phyloP scores from a whole-genome alignment of 2,113 vertebrate genomes.

The Sigmodon hispidus region DNA sequence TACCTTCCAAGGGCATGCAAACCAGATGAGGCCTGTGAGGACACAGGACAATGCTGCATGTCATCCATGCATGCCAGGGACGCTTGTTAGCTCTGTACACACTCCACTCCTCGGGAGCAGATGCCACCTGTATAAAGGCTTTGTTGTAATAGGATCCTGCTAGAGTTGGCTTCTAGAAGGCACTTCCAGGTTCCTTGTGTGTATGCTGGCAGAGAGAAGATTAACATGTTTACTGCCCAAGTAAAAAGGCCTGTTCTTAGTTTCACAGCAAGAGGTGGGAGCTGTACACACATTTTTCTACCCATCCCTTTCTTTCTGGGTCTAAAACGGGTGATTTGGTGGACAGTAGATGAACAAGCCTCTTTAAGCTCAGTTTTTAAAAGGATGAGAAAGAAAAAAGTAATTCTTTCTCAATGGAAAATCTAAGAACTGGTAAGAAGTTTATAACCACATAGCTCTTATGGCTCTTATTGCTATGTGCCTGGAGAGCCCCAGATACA shows the following conservation, averaged over 20 bases:
- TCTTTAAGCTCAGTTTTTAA: constrained; percentile 13
- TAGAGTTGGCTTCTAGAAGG: not conserved
- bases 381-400: not conserved
- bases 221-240: not conserved
- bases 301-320: not conserved
- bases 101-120: not conserved
- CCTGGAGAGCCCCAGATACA: not conserved
- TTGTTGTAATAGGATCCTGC: not conserved
- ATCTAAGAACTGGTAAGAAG: not conserved
- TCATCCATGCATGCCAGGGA: not conserved
- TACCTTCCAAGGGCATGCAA: not conserved
- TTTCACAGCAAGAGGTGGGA: not conserved
- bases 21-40: not conserved
- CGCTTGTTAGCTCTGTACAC: not conserved
- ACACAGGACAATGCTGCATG: not conserved
- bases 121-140: not conserved
- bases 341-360: not conserved
- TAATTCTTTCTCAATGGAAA: constrained; percentile 32
- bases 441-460: not conserved
- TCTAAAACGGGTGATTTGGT: not conserved
- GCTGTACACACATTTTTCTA: not conserved
- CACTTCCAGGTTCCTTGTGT: not conserved
- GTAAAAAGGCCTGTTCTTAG: not conserved
- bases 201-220: not conserved
- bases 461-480: not conserved